phyloP scores from a whole-genome alignment of 2,797 vertebrate genomes.

The Ambastaia sidthimunki region DNA sequence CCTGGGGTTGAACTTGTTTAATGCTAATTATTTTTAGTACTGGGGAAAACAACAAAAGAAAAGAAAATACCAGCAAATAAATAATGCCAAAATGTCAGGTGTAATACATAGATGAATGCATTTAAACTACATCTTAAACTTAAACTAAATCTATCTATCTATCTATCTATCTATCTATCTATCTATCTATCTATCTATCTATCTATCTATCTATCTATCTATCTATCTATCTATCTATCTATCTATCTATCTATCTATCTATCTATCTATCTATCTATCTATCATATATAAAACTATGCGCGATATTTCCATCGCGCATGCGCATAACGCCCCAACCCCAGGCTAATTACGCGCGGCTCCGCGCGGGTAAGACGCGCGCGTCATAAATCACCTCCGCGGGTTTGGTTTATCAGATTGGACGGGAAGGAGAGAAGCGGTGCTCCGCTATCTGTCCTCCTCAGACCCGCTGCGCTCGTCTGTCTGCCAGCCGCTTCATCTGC shows the following conservation, averaged over 20 bases:
- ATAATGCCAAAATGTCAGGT: not conserved
- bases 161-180: too few species aligned
- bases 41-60: not conserved
- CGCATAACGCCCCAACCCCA: conserved; percentile 19
- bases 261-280: too few species aligned
- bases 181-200: too few species aligned
- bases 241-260: too few species aligned
- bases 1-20: not conserved
- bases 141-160: too few species aligned
- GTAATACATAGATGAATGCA: not conserved
- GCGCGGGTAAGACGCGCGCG: conserved; percentile 67
- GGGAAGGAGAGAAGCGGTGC: conserved; percentile 50
- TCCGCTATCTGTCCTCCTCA: conserved; percentile 63
- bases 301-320: not conserved
- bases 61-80: not conserved
- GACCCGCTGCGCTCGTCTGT: conserved; percentile 68
- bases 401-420: conserved; percentile 67
- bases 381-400: conserved; percentile 77
- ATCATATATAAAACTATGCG: too few species aligned
- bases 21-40: not conserved
- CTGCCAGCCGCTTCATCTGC: conserved; percentile 57
- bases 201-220: too few species aligned
- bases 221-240: too few species aligned
- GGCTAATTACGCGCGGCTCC: conserved; percentile 51
- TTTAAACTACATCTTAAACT: not conserved